Base-by-base conservation (phyloP, 2,888 invertebrate species). In the Monopis laevigella region DNA sequence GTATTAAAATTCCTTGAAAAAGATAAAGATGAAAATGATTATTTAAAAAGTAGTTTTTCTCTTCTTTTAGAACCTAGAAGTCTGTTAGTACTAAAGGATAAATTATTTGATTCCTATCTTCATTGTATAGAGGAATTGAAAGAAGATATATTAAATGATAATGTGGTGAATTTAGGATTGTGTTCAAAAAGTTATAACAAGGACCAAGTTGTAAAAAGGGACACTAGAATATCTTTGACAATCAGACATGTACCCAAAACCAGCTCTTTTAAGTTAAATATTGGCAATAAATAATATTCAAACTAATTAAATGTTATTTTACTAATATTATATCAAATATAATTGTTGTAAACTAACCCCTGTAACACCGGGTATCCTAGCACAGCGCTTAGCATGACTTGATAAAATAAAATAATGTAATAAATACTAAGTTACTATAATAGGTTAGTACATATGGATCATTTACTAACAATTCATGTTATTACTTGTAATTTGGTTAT, bases 211-310 rank as follows among this genome's bases (percentile, higher is more conserved):
- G 53, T 93, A 16, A 51, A 66, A 40, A 81, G 95, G 51, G 72
- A 71, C 7, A 92, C 89, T 4, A 85, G 98, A 55, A 75, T 96
- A 48, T 98, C 97, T 10, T 68, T 98, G 40, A 98, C 97, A 10
- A 94, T 98, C 51, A 84, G 98, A 61, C 89, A 94, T 84, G 96
- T 97, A 26, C 96, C 96, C 30, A 96, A 93, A 77, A 90, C 92
- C 28, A 86, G 86, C 42, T 87, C 86, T 69, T 82, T 92, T 59
- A 90, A 88, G 72, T 65, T 91, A 44, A 86, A 84, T 60, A 82
- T 88, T 58, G 74, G 73, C 32, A 71, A 66, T 67, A 36, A 36
- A 36, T 36, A 10, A 21, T 36, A n/a, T n/a, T n/a, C n/a, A n/a
- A n/a, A n/a, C n/a, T n/a, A n/a, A n/a, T n/a, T n/a, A n/a, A n/a